Evolutionary conservation across 2,113 vertebrate species (phyloP), one percentile per base, ranked within the genome.

Genomic region (Dicentrarchus labrax): DNA sequence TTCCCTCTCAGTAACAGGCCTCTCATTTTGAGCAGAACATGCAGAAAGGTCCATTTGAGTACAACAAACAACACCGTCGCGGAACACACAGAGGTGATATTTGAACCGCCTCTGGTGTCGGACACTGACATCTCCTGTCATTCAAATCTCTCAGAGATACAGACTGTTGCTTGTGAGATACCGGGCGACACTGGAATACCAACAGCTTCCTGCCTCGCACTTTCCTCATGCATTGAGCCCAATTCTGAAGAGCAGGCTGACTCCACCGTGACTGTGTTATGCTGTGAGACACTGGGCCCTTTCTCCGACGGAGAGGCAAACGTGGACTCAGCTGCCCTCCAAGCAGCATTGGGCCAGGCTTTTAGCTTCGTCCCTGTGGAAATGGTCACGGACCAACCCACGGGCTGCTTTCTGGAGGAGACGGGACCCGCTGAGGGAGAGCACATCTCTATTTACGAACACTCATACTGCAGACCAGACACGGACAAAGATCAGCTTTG

Each of bases 391-490:
- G 75, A 72, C 3, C 8, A 91, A 88, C 8, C 78, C 3, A 0
- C 38, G 1, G 60, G 16, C n/a, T 70, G 61, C 21, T 47, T 67
- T 53, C 17, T 61, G 24, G 82, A 62, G 36, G 54, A 76, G 38
- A 54, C 9, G 2, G 48, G 45, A 69, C 66, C 61, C 7, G 0
- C 12, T 0, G 67, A 74, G 2, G 80, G 41, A 8, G 85, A 87
- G 69, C 92, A 95, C 78, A 69, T 94, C 57, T 87, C 96, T 16
- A 89, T 96, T 68, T 93, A 80, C 30, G 97, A 97, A 70, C 96
- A 98, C 91, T 98, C 96, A 0, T 97, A 97, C 87, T 97, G 95
- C 69, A 85, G 91, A 73, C 77, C 82, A 0, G 86, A 96, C 80
- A 79, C 87, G 36, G 96, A 95, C 88, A 95, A 89, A 84, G 94